These are phyloP conservation scores for Erpobdella octoculata DNA, from an alignment of 2,888 invertebrate species.

Conservation along the genomic window DNA sequence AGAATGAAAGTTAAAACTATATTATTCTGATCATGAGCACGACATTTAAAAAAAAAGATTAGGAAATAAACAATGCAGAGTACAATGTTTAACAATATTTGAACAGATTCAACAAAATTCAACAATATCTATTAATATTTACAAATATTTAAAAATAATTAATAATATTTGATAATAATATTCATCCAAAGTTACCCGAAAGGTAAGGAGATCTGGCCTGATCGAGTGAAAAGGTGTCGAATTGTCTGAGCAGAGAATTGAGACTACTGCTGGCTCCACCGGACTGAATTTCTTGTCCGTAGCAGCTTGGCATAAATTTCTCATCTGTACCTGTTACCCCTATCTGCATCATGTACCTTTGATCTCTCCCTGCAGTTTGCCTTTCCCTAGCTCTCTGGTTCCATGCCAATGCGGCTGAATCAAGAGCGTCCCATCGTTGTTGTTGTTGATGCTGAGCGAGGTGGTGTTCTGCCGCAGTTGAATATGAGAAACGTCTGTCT, in stretches of 20 bases:
- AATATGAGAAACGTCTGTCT: conserved; percentile 27
- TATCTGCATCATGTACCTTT: conserved; percentile 6
- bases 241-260: conserved; percentile 23
- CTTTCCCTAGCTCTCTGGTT: conserved; percentile 21
- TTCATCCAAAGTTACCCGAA: conserved; percentile 22
- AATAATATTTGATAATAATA: too few species aligned
- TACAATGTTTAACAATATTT: background rate
- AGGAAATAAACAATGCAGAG: background rate
- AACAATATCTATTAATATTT: too few species aligned
- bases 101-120: too few species aligned
- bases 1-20: too few species aligned
- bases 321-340: background rate
- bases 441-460: conserved; percentile 11
- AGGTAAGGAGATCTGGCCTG: conserved; percentile 23
- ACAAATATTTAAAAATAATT: too few species aligned
- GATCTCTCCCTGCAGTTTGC: conserved; percentile 5
- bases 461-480: conserved; percentile 26
- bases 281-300: conserved; percentile 17
- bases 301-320: conserved; percentile 9
- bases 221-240: conserved; percentile 23
- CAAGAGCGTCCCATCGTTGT: conserved; percentile 24
- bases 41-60: background rate
- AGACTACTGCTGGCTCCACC: conserved; percentile 22
- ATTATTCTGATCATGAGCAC: too few species aligned
- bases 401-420: conserved; percentile 20